phyloP scores from a whole-genome alignment of 2,113 vertebrate species.

The Indicator maculatus region DNA sequence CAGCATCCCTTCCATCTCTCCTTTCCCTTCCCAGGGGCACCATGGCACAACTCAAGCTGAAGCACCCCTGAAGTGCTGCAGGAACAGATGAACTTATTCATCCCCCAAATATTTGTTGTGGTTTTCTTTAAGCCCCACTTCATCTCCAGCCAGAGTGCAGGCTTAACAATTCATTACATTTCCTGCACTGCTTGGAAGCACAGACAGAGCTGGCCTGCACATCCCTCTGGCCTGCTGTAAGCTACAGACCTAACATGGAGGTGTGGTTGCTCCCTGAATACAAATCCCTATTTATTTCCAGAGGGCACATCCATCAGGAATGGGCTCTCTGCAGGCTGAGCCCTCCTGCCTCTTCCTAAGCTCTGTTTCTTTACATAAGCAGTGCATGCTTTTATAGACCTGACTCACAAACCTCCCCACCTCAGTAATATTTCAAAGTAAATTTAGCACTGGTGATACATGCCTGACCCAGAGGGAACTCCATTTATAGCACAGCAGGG shows the following conservation, averaged over 20 bases:
- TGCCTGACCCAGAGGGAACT: conserved; percentile 55
- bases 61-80: background rate
- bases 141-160: rapidly evolving
- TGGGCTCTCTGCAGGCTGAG: background rate
- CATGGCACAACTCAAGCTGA: rapidly evolving
- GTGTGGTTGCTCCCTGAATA: rapidly evolving
- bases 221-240: background rate
- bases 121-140: background rate
- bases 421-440: conserved; percentile 48
- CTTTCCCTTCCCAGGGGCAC: background rate
- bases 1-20: background rate
- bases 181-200: background rate
- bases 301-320: background rate
- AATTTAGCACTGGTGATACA: conserved; percentile 61
- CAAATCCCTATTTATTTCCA: background rate
- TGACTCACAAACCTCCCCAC: conserved; percentile 53
- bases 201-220: background rate
- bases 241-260: background rate
- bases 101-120: background rate
- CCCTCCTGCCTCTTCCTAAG: background rate
- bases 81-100: background rate
- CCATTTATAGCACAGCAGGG: conserved; percentile 27
- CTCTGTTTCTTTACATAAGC: conserved; percentile 19
- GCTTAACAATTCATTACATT: background rate
- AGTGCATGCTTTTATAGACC: conserved; percentile 18